A percentile compares a stretch with the other conserved stretches of the same genome.
Conservation (phyloP, 1,140 invertebrate species). For the Zelostemma sp. region DNA sequence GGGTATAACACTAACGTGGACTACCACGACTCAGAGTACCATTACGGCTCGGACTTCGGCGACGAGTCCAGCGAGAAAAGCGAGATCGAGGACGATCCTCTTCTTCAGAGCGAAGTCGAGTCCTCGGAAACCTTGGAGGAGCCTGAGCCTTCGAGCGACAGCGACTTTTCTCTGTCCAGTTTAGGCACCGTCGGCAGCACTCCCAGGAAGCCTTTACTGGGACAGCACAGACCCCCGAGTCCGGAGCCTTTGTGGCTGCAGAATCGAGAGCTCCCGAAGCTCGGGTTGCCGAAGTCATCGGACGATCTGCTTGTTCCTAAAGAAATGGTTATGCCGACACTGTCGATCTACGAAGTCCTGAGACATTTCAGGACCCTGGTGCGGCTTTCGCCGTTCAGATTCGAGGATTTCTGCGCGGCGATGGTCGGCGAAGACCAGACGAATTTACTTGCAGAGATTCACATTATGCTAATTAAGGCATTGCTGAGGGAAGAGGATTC, state of each 20-base stretch:
- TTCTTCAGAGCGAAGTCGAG: conserved; percentile 76
- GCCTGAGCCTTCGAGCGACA: conserved; percentile 80
- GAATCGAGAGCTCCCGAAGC: conserved; percentile 79
- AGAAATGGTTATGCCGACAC: conserved; percentile 77
- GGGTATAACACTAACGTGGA: conserved; percentile 84
- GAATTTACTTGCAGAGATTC: conserved; percentile 90
- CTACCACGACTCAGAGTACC: conserved; percentile 87
- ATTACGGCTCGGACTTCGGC: conserved; percentile 91
- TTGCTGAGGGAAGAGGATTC: conserved; percentile 94
- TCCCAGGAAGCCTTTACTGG: conserved; percentile 70
- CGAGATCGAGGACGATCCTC: conserved; percentile 79
- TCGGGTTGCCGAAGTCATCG: conserved; percentile 88
- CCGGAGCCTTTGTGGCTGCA: conserved; percentile 91
- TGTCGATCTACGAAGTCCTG: conserved; percentile 94
- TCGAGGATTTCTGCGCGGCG: conserved; percentile 96
- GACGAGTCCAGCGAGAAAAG: conserved; percentile 87
- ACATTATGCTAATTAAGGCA: conserved; percentile 92
- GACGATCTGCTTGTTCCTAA: conserved; percentile 89
- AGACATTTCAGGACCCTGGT: conserved; percentile 91
- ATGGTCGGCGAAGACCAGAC: conserved; percentile 93
- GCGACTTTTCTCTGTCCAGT: conserved; percentile 86
- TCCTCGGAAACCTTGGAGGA: conserved; percentile 76
- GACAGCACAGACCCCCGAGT: conserved; percentile 77
- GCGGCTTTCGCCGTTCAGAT: conserved; percentile 91
- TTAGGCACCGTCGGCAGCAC: conserved; percentile 79